These are phyloP conservation scores for Hippopotamyrus pictus DNA, from an alignment of 2,797 vertebrate genomes.

Conservation along the genomic window DNA sequence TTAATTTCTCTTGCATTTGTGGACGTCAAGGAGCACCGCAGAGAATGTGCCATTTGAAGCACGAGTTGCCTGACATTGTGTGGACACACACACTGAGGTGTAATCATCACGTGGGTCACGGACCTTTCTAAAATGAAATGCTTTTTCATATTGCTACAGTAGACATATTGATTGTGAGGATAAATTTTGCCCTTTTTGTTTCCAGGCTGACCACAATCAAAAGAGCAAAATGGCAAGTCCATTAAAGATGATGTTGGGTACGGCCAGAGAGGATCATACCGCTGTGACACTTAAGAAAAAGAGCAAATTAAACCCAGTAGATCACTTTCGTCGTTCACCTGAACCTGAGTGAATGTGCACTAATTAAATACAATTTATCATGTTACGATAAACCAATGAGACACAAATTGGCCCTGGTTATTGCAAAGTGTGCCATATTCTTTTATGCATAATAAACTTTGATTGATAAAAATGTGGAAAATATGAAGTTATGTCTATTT, in stretches of 20 bases:
- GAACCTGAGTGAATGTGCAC: constrained; percentile 48
- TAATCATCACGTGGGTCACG: constrained; percentile 36
- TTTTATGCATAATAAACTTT: constrained; percentile 61
- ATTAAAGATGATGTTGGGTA: constrained; percentile 53
- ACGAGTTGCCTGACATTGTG: constrained; percentile 27
- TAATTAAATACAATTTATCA: constrained; percentile 58
- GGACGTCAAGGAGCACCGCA: background rate
- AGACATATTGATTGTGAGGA: constrained; percentile 40
- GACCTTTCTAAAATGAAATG: constrained; percentile 35
- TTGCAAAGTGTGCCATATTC: constrained; percentile 46
- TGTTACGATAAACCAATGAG: constrained; percentile 47
- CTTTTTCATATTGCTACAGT: constrained; percentile 24
- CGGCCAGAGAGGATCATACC: constrained; percentile 46
- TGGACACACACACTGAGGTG: constrained; percentile 29
- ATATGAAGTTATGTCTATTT: constrained; percentile 57
- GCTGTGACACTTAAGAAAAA: constrained; percentile 60
- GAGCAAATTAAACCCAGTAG: constrained; percentile 54
- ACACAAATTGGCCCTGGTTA: constrained; percentile 57
- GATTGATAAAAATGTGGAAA: constrained; percentile 66
- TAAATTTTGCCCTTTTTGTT: constrained; percentile 34
- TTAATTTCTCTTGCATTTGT: background rate
- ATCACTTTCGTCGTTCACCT: constrained; percentile 57
- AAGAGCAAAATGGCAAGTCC: constrained; percentile 51
- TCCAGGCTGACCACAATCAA: constrained; percentile 61
- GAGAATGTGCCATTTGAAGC: constrained; percentile 32